Evolutionary conservation across 2,797 vertebrate genomes (phyloP), one percentile per base, ranked within the genome.

Genomic region (Rhynchonycteris naso): DNA sequence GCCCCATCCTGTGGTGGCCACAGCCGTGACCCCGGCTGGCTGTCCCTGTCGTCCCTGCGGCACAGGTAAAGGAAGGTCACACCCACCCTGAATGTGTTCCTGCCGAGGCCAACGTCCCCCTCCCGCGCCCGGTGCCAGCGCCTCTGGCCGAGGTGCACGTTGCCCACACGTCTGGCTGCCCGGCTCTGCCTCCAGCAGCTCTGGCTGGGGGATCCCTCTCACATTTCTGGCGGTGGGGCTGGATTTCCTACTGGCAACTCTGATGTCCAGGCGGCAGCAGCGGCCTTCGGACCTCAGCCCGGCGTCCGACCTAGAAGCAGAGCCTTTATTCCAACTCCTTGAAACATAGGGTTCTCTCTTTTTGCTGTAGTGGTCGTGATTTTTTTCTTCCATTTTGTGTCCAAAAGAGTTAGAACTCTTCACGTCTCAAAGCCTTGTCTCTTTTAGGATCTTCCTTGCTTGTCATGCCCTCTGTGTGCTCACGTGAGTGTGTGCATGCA

Each of bases 31-130:
- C 28, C 13, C 4, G 2, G 68, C 6, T 28, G 16, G 63, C 33
- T 1, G 0, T 0, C 11, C 50, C 15, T 2, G 0, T 3, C 7
- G 10, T 15, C 26, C 15, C 5, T 0, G 26, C 3, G 5, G 35
- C 4, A 2, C 11, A 1, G 33, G n/a, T 1, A 12, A 4, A 14
- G 65, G 88, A 43, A 9, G 33, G 28, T 9, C 1, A 1, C 1
- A 1, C 16, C 38, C 8, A 5, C 13, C 21, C 13, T 2, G 1
- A 38, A 38, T 28, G 4, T 4, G 15, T 7, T 43, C n/a, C 35
- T 2, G 4, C 14, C 18, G n/a, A 79, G 56, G 35, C 2, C 12
- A 18, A 4, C 16, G 0, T 1, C 1, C 0, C 21, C 58, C 35
- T 4, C 13, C 33, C 3, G 35, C 6, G 2, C 33, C 47, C 0